Conservation (phyloP, 2,797 vertebrate genomes). For the Calcarius lapponicus region DNA sequence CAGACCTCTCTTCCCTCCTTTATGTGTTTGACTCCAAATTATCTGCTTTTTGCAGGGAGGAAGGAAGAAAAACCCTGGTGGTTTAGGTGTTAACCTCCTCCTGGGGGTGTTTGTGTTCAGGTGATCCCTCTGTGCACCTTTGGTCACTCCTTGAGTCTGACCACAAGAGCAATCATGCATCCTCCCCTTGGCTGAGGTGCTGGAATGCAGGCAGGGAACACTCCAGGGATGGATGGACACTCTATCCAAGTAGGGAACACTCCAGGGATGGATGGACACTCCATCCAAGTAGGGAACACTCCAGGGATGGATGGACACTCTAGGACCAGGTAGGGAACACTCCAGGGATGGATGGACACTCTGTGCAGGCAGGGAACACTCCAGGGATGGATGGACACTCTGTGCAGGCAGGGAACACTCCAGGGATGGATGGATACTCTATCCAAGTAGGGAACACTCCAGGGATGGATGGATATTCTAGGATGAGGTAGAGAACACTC, state of each 20-base stretch:
- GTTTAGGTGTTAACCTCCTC: not conserved
- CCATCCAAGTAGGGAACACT: too few relatives aligned
- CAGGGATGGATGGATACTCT: too few relatives aligned
- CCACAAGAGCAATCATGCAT: not conserved
- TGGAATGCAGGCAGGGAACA: not conserved
- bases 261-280: not conserved
- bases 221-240: not conserved
- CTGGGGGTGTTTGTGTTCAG: not conserved
- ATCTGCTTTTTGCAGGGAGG: not conserved
- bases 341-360: too few relatives aligned
- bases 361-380: too few relatives aligned
- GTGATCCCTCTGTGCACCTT: not conserved
- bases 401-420: too few relatives aligned
- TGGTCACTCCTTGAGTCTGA: not conserved
- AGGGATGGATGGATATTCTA: too few relatives aligned
- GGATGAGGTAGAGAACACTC: too few relatives aligned
- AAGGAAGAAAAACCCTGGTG: not conserved
- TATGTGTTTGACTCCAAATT: not conserved
- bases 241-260: too few relatives aligned
- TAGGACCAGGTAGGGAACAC: too few relatives aligned
- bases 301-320: not conserved
- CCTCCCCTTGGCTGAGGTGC: not conserved
- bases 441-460: not conserved
- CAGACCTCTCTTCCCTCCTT: not conserved
- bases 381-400: not conserved